A percentile compares a stretch with the other conserved stretches of the same genome.
Evolutionary conservation across 2,888 invertebrate genomes (phyloP).

Genomic region (Amphipyra tragopoginis): DNA sequence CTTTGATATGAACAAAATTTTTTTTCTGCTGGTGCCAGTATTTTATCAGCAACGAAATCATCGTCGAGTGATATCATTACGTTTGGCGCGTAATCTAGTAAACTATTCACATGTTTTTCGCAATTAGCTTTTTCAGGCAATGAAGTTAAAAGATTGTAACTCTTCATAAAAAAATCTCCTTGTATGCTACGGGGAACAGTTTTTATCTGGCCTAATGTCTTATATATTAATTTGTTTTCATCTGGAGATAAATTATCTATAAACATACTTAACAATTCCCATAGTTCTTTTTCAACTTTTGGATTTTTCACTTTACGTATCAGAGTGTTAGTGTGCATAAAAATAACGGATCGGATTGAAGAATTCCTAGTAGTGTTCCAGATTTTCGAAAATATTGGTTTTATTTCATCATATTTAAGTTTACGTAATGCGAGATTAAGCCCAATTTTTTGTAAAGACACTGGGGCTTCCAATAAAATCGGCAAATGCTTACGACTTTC

Average conservation of each 20-base stretch:
- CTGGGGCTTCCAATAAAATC: slow-evolving; percentile 67
- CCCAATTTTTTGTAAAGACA: slow-evolving; percentile 74
- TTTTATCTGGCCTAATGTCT: slow-evolving; percentile 56
- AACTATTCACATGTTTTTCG: slow-evolving; percentile 40
- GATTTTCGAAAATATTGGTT: slow-evolving; percentile 59
- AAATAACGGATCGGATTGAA: slow-evolving; percentile 68
- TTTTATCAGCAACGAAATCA: slow-evolving; percentile 61
- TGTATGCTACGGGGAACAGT: slow-evolving; percentile 59
- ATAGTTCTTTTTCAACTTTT: slow-evolving; percentile 58
- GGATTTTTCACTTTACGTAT: slow-evolving; percentile 63
- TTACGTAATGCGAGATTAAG: slow-evolving; percentile 67
- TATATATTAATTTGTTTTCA: slow-evolving; percentile 69
- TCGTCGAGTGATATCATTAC: slow-evolving; percentile 65
- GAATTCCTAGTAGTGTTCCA: slow-evolving; percentile 71
- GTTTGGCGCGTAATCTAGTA: slow-evolving; percentile 47
- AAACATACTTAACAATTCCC: slow-evolving; percentile 66
- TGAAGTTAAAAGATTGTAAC: slow-evolving; percentile 64
- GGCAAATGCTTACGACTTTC: slow-evolving; percentile 62
- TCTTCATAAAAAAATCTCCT: slow-evolving; percentile 66
- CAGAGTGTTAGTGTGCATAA: slow-evolving; percentile 62
- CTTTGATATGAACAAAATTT: slow-evolving; percentile 43
- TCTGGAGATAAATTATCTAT: slow-evolving; percentile 69
- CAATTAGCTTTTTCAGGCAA: slow-evolving; percentile 60
- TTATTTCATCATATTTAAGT: slow-evolving; percentile 64
- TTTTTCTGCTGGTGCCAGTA: slow-evolving; percentile 55